Evolutionary conservation across 2,888 invertebrate genomes (phyloP).

Genomic region (Pocota personata): DNA sequence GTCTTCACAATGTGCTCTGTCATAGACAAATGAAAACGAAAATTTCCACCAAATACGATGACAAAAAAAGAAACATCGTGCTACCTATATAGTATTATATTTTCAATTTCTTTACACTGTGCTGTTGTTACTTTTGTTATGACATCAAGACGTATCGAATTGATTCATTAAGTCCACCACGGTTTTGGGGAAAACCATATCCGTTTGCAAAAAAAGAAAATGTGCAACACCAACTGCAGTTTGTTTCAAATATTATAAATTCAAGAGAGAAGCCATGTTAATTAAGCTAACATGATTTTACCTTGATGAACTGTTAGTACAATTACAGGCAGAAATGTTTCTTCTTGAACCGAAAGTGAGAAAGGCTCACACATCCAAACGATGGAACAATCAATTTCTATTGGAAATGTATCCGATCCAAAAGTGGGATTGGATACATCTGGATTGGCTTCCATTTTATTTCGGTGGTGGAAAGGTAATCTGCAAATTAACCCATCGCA

Average conservation of each 20-base stretch:
- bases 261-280: conserved; percentile 60
- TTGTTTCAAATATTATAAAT: conserved; percentile 46
- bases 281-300: conserved; percentile 71
- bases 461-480: conserved; percentile 17
- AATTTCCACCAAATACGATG: conserved; percentile 8
- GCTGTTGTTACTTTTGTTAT: conserved; percentile 52
- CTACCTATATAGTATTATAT: too few species aligned
- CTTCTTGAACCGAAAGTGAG: neutral
- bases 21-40: conserved; percentile 35
- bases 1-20: conserved; percentile 20
- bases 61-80: neutral
- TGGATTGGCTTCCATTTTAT: conserved; percentile 37
- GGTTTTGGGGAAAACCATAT: conserved; percentile 1
- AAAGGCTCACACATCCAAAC: conserved; percentile 50
- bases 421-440: conserved; percentile 1
- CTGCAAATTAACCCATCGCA: conserved; percentile 51
- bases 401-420: conserved; percentile 25
- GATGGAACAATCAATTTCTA: conserved; percentile 47
- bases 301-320: conserved; percentile 69
- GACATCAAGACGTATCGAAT: conserved; percentile 59
- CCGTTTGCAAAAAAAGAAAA: conserved; percentile 1
- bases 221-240: neutral
- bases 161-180: conserved; percentile 53
- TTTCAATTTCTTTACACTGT: neutral
- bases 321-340: conserved; percentile 31